Evolutionary conservation across 2,113 vertebrate genomes (phyloP).

Genomic region (Narcine bancroftii): DNA sequence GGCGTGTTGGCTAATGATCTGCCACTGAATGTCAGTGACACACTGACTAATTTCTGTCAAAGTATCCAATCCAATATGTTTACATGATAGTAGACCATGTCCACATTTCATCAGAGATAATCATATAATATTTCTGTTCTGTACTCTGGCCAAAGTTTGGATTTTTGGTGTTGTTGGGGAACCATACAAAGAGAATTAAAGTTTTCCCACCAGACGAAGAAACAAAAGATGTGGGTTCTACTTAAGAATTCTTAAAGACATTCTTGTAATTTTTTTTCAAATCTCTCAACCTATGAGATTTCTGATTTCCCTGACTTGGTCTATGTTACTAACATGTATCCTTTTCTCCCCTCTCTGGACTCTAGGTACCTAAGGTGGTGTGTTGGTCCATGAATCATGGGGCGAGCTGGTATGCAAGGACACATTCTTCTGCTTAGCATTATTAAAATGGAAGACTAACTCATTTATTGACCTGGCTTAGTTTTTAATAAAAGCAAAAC

Average conservation of each 20-base stretch:
- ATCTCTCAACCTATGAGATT: background rate
- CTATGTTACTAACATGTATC: constrained; percentile 11
- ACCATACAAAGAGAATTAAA: background rate
- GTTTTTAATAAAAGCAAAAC: constrained; percentile 29
- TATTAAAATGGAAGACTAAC: constrained; percentile 24
- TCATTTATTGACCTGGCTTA: constrained; percentile 44
- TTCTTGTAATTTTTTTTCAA: background rate
- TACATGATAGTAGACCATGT: background rate
- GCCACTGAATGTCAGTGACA: background rate
- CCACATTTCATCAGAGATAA: background rate
- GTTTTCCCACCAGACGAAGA: background rate
- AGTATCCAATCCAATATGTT: background rate
- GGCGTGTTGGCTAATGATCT: background rate
- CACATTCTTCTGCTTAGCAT: constrained; percentile 33
- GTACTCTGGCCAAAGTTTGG: background rate
- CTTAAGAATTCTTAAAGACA: background rate
- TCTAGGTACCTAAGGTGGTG: constrained; percentile 54
- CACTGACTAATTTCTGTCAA: background rate
- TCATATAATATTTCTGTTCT: background rate
- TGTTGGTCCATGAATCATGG: constrained; percentile 65
- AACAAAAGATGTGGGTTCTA: background rate
- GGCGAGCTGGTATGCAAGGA: constrained; percentile 70
- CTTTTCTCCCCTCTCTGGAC: constrained; percentile 32
- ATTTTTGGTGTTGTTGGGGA: background rate
- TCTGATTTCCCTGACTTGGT: background rate